These are phyloP conservation scores for Pollenia labialis DNA, from an alignment of 2,888 invertebrate species.

Conservation along the genomic window DNA sequence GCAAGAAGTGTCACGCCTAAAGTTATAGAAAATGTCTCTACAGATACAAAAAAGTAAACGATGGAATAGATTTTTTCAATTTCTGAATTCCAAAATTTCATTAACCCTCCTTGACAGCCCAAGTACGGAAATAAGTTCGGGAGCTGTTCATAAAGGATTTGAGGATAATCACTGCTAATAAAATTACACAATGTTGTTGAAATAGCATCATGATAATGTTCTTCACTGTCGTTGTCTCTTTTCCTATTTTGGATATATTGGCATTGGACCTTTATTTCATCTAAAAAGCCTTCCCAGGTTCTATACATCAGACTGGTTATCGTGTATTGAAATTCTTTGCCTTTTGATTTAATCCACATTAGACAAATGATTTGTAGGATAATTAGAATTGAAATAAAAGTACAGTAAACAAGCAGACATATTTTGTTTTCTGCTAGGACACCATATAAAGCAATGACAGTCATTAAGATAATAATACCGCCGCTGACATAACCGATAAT, in stretches of 20 bases:
- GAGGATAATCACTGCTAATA: conserved; percentile 17
- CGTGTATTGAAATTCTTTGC: neutral
- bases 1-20: neutral
- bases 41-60: neutral
- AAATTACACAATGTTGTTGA: conserved; percentile 9
- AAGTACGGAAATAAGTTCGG: neutral
- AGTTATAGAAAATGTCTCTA: conserved; percentile 6
- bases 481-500: neutral
- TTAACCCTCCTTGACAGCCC: conserved; percentile 6
- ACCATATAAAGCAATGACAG: conserved; percentile 28
- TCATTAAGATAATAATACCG: neutral
- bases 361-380: neutral
- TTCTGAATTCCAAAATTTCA: conserved; percentile 22
- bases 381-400: neutral
- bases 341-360: neutral
- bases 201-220: neutral
- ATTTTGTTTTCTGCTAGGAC: neutral
- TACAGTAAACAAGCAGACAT: conserved; percentile 1
- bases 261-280: conserved; percentile 19
- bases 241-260: neutral
- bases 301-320: neutral
- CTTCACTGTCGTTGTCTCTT: neutral
- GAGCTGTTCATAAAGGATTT: conserved; percentile 13
- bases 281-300: neutral
- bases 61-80: neutral